Evolutionary conservation across 2,113 vertebrate genomes (phyloP).

Genomic region (Hymenochirus boettgeri): DNA sequence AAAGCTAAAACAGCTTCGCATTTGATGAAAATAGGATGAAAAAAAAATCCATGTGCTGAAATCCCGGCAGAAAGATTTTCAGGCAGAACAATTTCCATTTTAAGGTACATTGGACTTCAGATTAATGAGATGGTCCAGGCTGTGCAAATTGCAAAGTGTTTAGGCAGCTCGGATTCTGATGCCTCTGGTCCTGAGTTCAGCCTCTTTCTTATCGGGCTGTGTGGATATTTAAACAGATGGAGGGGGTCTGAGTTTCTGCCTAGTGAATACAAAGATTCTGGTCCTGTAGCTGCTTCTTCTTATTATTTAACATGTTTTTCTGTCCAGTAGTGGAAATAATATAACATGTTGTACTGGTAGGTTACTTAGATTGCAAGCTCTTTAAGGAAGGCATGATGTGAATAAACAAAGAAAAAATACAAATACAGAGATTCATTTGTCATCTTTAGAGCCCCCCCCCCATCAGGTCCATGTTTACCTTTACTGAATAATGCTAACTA

Average conservation of each 20-base stretch:
- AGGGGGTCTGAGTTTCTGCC: not conserved
- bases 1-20: not conserved
- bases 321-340: too few species aligned
- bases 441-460: too few species aligned
- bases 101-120: constrained; percentile 28
- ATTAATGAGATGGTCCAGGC: constrained; percentile 17
- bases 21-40: not conserved
- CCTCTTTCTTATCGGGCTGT: constrained; percentile 13
- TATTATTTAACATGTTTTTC: too few species aligned
- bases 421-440: too few species aligned
- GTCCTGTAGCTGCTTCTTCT: too few species aligned
- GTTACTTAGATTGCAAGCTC: too few species aligned
- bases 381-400: too few species aligned
- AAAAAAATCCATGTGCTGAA: not conserved
- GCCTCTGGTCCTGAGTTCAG: constrained; percentile 24
- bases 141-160: constrained; percentile 8
- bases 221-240: not conserved
- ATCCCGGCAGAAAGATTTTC: constrained; percentile 4
- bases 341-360: too few species aligned
- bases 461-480: too few species aligned
- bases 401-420: too few species aligned
- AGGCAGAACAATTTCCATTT: constrained; percentile 10
- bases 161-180: not conserved
- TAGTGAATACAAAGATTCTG: too few species aligned
- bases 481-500: too few species aligned